These are phyloP conservation scores for Uropsilus gracilis DNA, from an alignment of 2,113 vertebrate genomes.

Conservation along the genomic window DNA sequence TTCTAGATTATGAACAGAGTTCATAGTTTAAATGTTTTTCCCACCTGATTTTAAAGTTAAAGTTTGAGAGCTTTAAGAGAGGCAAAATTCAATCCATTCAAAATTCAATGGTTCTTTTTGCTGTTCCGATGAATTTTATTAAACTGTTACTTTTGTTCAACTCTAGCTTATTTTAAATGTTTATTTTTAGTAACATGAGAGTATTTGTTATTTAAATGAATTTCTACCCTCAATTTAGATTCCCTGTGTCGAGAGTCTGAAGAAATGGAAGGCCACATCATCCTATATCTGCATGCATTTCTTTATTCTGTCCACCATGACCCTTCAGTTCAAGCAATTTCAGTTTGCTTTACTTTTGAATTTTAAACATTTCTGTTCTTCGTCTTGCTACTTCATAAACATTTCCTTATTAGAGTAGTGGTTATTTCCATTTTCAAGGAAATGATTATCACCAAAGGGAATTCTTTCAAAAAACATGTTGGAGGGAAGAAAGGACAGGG, in stretches of 20 bases:
- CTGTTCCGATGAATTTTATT: neutral
- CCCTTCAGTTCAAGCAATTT: neutral
- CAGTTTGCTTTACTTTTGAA: neutral
- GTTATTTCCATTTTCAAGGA: neutral
- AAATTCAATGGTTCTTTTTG: constrained; percentile 53
- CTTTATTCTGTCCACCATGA: neutral
- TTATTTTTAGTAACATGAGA: neutral
- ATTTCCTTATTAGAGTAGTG: neutral
- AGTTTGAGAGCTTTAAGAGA: neutral
- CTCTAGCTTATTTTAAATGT: neutral
- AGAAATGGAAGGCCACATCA: no score
- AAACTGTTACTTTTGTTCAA: constrained; percentile 8
- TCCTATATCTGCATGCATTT: neutral
- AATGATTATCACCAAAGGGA: neutral
- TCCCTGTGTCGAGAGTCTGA: neutral
- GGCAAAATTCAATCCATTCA: neutral
- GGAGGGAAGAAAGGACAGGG: no score
- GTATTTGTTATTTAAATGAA: neutral
- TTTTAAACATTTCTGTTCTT: neutral
- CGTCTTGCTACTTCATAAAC: neutral
- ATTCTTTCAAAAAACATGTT: constrained; percentile 9
- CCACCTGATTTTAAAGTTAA: constrained; percentile 27
- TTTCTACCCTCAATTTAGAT: neutral
- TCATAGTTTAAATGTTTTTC: constrained; percentile 21
- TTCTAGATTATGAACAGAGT: neutral